Evolutionary conservation across 2,797 vertebrate genomes (phyloP).

Genomic region (Uromys caudimaculatus): DNA sequence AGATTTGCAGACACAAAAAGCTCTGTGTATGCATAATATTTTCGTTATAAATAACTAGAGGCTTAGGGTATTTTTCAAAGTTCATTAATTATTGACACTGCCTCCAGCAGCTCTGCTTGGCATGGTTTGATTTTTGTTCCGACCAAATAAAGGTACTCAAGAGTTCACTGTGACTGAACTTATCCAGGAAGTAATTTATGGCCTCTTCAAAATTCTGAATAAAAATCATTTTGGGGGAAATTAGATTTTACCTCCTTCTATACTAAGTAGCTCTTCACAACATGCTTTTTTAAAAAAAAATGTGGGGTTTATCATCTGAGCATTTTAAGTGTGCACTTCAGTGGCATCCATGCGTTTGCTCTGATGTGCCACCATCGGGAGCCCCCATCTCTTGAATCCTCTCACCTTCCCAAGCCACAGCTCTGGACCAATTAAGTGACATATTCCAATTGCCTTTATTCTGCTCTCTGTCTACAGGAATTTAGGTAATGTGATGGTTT

Average conservation of each 20-base stretch:
- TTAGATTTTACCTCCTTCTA: slow-evolving; percentile 39
- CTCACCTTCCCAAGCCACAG: slow-evolving; percentile 18
- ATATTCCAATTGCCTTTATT: neutral
- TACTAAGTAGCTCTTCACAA: neutral
- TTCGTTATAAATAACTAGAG: slow-evolving; percentile 61
- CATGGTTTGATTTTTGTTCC: slow-evolving; percentile 58
- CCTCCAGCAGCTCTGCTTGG: slow-evolving; percentile 45
- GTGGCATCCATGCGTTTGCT: neutral
- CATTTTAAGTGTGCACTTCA: neutral
- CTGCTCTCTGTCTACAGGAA: neutral
- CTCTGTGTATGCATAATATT: slow-evolving; percentile 61
- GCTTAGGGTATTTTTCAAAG: slow-evolving; percentile 51
- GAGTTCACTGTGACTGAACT: slow-evolving; percentile 33
- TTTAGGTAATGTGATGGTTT: neutral
- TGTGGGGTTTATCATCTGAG: neutral
- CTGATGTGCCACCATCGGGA: no score
- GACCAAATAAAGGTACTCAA: slow-evolving; percentile 54
- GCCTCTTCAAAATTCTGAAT: slow-evolving; percentile 24
- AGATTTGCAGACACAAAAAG: slow-evolving; percentile 50
- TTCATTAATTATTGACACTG: slow-evolving; percentile 68
- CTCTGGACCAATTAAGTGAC: neutral
- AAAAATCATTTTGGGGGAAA: slow-evolving; percentile 51
- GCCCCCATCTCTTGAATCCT: neutral
- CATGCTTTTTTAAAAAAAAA: neutral
- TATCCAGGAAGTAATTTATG: slow-evolving; percentile 48